Conservation (phyloP, 2,113 vertebrate genomes). For the Chroicocephalus ridibundus region DNA sequence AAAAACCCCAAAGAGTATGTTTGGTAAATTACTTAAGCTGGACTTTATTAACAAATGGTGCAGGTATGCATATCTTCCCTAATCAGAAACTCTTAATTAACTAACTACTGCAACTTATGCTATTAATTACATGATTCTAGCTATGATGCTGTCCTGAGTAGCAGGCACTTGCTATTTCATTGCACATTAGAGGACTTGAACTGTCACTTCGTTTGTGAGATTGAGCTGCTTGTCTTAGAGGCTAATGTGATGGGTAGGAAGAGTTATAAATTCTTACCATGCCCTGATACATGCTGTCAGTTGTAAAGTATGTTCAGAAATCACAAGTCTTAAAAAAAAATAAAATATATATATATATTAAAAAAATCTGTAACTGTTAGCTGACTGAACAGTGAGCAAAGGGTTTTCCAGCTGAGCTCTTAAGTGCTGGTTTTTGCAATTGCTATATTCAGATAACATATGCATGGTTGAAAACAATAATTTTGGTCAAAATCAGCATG, state of each 20-base stretch:
- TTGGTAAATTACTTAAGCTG: neutral
- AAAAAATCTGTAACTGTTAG: neutral
- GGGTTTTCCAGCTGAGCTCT: neutral
- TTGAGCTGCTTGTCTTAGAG: neutral
- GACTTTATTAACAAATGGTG: neutral
- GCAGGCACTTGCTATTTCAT: neutral
- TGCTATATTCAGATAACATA: neutral
- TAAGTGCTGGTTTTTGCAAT: neutral
- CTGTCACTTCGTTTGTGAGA: neutral
- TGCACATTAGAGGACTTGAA: neutral
- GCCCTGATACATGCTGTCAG: neutral
- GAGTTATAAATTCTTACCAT: neutral
- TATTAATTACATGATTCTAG: neutral
- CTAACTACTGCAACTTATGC: neutral
- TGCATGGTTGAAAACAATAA: neutral
- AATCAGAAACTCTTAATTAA: neutral
- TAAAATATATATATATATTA: too few relatives aligned
- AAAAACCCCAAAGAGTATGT: neutral
- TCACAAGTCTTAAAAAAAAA: neutral
- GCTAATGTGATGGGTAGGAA: neutral
- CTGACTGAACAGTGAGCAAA: neutral
- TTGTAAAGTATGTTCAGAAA: neutral
- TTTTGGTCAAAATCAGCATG: slow-evolving; percentile 25
- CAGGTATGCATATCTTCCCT: neutral
- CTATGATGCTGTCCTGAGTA: neutral